Conservation (phyloP, 2,888 invertebrate genomes). For the Dicyrtoma fusca region DNA sequence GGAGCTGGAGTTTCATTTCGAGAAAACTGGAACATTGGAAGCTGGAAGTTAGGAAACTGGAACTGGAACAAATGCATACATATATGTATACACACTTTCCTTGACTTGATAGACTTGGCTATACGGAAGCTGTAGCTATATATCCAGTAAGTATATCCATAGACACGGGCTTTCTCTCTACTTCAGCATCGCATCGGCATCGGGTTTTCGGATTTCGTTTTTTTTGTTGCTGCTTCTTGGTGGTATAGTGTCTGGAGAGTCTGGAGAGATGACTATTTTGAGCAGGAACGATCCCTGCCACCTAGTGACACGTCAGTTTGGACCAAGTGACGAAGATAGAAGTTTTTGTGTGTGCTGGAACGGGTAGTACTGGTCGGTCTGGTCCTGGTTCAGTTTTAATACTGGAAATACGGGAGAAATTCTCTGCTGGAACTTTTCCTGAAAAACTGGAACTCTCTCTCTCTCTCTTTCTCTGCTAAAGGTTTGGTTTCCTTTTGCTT, state of each 20-base stretch:
- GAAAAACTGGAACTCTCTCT: no score
- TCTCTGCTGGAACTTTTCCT: no score
- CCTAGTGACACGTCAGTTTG: slow-evolving; percentile 15
- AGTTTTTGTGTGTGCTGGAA: no score
- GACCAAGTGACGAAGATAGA: not conserved
- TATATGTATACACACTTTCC: no score
- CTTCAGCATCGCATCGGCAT: not conserved
- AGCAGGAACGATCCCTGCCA: slow-evolving; percentile 14
- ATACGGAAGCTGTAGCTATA: not conserved
- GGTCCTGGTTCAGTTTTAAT: no score
- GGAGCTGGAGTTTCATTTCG: no score
- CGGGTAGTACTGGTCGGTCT: no score
- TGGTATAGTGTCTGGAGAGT: not conserved
- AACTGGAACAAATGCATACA: no score
- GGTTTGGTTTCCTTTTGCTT: no score
- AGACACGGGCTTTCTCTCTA: not conserved
- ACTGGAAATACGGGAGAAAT: no score
- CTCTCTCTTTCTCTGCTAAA: no score
- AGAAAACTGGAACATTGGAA: slow-evolving; percentile 5
- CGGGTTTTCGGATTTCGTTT: not conserved
- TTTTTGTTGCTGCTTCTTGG: not conserved
- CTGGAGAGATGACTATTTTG: slow-evolving; percentile 5
- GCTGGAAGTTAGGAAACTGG: not conserved
- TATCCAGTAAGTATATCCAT: not conserved
- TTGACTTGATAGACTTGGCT: no score